These are phyloP conservation scores for Mythimna loreyi DNA, from an alignment of 2,888 invertebrate species.

Conservation along the genomic window DNA sequence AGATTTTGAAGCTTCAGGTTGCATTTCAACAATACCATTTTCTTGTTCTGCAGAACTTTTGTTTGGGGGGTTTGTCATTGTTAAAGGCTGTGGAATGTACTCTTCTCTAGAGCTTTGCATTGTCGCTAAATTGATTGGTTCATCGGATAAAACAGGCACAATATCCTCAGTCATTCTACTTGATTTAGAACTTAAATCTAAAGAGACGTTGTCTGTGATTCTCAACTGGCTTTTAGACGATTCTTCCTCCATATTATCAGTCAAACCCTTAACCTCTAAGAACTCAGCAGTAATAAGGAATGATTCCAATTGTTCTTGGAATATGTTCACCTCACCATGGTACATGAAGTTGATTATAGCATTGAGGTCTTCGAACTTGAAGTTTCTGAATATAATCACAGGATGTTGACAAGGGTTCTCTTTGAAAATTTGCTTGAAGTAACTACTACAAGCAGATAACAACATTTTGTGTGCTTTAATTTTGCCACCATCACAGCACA, in stretches of 20 bases:
- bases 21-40: constrained; percentile 73
- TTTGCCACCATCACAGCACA: constrained; percentile 96
- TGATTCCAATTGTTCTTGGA: constrained; percentile 94
- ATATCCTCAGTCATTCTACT: constrained; percentile 77
- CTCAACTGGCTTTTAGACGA: constrained; percentile 78
- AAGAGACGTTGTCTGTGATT: constrained; percentile 80
- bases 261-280: constrained; percentile 94
- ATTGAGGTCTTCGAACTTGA: constrained; percentile 94
- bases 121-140: constrained; percentile 87
- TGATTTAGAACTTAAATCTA: constrained; percentile 86
- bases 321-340: constrained; percentile 95
- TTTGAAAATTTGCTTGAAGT: constrained; percentile 93
- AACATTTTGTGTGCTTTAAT: constrained; percentile 96
- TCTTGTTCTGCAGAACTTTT: constrained; percentile 73
- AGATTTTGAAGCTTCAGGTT: constrained; percentile 67
- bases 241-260: constrained; percentile 90
- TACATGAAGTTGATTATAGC: constrained; percentile 96
- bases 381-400: constrained; percentile 95
- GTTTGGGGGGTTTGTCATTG: constrained; percentile 41
- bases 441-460: constrained; percentile 95
- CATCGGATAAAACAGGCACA: constrained; percentile 79
- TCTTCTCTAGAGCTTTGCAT: constrained; percentile 81
- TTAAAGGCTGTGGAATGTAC: constrained; percentile 79
- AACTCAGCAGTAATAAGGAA: constrained; percentile 95
- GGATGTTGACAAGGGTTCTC: constrained; percentile 96